These are phyloP conservation scores for Timandra comae DNA, from an alignment of 2,888 invertebrate species.

Conservation along the genomic window DNA sequence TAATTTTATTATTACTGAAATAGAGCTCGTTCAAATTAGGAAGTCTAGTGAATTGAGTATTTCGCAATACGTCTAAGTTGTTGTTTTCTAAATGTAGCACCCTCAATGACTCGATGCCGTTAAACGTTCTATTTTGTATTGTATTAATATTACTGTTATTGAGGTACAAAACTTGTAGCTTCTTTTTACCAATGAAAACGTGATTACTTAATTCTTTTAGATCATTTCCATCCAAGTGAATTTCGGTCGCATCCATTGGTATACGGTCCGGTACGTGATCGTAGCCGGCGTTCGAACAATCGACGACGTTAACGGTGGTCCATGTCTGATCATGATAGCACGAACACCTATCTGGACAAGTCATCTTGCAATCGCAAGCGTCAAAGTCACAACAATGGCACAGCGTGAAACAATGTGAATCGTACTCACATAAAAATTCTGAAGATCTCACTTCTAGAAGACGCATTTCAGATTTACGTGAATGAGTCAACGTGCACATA, in stretches of 20 bases:
- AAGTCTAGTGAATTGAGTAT: conserved; percentile 87
- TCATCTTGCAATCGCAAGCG: conserved; percentile 94
- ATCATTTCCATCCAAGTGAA: conserved; percentile 89
- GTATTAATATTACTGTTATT: conserved; percentile 86
- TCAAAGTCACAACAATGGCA: conserved; percentile 95
- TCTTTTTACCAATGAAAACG: conserved; percentile 91
- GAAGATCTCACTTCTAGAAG: conserved; percentile 82
- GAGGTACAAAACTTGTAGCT: conserved; percentile 85
- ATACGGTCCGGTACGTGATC: conserved; percentile 86
- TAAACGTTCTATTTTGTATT: conserved; percentile 88
- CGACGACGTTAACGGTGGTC: conserved; percentile 87
- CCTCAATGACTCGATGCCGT: conserved; percentile 84
- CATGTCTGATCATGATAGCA: conserved; percentile 93
- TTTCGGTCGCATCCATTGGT: conserved; percentile 93
- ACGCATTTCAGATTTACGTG: conserved; percentile 78
- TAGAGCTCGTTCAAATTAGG: conserved; percentile 85
- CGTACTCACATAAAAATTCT: conserved; percentile 88
- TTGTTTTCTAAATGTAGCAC: conserved; percentile 88
- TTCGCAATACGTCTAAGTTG: conserved; percentile 81
- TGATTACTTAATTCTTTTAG: conserved; percentile 87
- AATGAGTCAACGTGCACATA: conserved; percentile 85
- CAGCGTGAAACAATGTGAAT: conserved; percentile 88
- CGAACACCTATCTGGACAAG: conserved; percentile 89
- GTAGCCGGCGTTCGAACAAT: conserved; percentile 86
- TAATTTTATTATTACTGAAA: conserved; percentile 85